Evolutionary conservation across 2,888 invertebrate species (phyloP), one percentile per base, ranked within the genome.

Genomic region (Oxytorus armatus): DNA sequence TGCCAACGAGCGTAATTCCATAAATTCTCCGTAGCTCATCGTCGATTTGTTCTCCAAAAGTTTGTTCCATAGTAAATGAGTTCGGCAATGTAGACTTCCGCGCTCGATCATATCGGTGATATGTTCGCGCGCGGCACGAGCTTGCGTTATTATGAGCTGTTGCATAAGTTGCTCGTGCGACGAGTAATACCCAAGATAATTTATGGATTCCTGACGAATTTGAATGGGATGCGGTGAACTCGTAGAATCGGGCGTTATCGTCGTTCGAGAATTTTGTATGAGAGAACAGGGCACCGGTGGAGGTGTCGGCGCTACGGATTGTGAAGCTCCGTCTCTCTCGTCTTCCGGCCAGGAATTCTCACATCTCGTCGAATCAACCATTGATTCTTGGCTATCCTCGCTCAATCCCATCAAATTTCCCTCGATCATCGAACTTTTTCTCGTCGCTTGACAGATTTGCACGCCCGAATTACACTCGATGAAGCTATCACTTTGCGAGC

Each of bases 21-120:
- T 92, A 85, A 96, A 95, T 89, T 96, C 96, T 1, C 91, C 90
- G 85, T 93, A 95, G 3, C 92, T 93, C 88, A 95, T 92, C 55
- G 90, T 88, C 75, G 90, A 92, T 44, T 90, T 89, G 65, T 92
- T 93, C 79, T 93, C 92, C n/a, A 95, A 90, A 70, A 96, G 92
- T 86, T 95, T 93, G 83, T 95, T 94, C 96, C 96, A 96, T 3
- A 96, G 91, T n/a, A 94, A 91, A 89, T 96, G 95, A 42, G 95
- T 94, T 61, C 95, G 92, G 88, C 96, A 96, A 87, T 95, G 94
- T 11, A 95, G 92, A 87, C 94, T 94, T 16, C 96, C 95, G 85
- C 93, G 93, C 10, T 93, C 92, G 2, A 96, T 94, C 93, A 96
- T 94, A 29, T 93, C 92, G 21, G 92, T 91, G 42, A 96, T 94